Evolutionary conservation across 2,113 vertebrate genomes (phyloP), one percentile per base, ranked within the genome.

Genomic region (Nannobrachium achirus): DNA sequence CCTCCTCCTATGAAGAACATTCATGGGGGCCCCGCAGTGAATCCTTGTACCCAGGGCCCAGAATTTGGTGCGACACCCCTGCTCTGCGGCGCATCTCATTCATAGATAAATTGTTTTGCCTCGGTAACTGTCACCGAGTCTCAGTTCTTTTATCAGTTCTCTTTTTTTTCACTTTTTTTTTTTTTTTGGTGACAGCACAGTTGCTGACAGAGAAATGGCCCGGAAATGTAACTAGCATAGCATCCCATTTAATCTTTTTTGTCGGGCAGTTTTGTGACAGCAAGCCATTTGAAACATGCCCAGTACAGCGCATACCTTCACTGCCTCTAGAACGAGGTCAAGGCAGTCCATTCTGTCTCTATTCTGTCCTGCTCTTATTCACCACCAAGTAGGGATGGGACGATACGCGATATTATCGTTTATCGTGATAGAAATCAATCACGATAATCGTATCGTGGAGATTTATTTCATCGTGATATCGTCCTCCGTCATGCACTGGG

Each of bases 101-200:
- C 64, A 38, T 60, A 69, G 56, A 81, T 64, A 83, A 83, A 80
- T 81, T 46, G 71, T 84, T 86, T 83, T 85, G 63, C 59, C 76
- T 87, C 48, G 72, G 80, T 76, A 71, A 62, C 68, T 79, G 69
- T 81, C 77, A 75, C 62, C 15, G 0, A 76, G 76, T 77, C 63
- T 68, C 52, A 33, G 53, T 66, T 63, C 50, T 67, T 83, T 76
- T 76, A 80, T 83, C 76, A 58, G 71, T n/a, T n/a, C n/a, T n/a
- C n/a, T n/a, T n/a, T n/a, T n/a, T n/a, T n/a, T n/a, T n/a, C n/a
- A n/a, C n/a, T n/a, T n/a, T n/a, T n/a, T n/a, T n/a, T 56, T 72
- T 67, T 60, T 44, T 13, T 3, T 3, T 2, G 10, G 53, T 63
- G 68, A 83, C 71, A 58, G 60, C 19, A 46, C 9, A 65, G 63